Conservation (phyloP, 2,888 invertebrate genomes). For the Euspilapteryx auroguttella region DNA sequence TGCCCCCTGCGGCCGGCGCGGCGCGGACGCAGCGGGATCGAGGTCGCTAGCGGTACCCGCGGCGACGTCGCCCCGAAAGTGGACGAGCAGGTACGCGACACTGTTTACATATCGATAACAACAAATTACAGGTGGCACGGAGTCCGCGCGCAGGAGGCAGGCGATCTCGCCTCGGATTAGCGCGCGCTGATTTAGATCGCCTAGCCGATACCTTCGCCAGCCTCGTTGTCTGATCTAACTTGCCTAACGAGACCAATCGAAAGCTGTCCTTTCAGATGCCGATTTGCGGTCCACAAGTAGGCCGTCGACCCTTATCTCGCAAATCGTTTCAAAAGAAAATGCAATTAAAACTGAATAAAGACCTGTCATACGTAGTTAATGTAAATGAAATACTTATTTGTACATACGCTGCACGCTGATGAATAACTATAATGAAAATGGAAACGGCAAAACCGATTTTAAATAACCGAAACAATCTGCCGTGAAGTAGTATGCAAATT, state of each 20-base stretch:
- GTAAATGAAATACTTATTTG: too few species aligned
- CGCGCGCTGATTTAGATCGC: conserved; percentile 22
- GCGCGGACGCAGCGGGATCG: conserved; percentile 46
- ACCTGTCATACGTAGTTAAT: too few species aligned
- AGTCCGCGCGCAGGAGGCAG: too few species aligned
- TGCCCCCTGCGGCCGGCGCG: conserved; percentile 50
- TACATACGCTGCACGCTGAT: too few species aligned
- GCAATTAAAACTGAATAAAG: too few species aligned
- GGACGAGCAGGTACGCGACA: conserved; percentile 57
- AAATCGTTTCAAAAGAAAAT: too few species aligned
- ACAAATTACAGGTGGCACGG: conserved; percentile 45
- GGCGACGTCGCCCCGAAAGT: conserved; percentile 51
- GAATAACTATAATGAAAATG: too few species aligned
- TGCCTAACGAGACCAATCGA: conserved; percentile 20
- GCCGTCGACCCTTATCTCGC: conserved; percentile 29
- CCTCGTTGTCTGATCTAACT: conserved; percentile 15
- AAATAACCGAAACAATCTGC: too few species aligned
- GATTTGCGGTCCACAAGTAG: conserved; percentile 16
- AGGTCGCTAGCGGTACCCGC: conserved; percentile 58
- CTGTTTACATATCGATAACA: conserved; percentile 52
- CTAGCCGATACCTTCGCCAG: conserved; percentile 19
- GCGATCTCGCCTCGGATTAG: too few species aligned
- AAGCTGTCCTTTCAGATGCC: conserved; percentile 21
- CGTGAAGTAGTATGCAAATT: too few species aligned
- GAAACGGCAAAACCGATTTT: too few species aligned